phyloP scores from a whole-genome alignment of 2,888 invertebrate genomes.

The Saturnia japonica region DNA sequence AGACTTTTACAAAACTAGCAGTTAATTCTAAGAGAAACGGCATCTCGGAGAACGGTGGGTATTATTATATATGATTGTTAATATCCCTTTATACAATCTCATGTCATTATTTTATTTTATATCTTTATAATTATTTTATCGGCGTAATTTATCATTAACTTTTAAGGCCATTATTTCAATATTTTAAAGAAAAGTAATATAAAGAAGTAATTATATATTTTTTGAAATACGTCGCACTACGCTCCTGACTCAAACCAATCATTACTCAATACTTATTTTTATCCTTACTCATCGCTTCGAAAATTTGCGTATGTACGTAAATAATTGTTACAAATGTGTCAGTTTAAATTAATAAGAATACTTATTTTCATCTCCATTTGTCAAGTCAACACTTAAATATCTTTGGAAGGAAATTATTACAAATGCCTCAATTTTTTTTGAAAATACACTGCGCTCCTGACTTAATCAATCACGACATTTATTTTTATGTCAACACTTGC shows the following conservation, averaged over 20 bases:
- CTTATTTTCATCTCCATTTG: not conserved
- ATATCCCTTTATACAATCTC: too few species aligned
- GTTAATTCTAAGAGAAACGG: conserved; percentile 46
- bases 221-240: not conserved
- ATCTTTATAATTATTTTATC: too few species aligned
- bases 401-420: not conserved
- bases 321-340: not conserved
- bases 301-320: not conserved
- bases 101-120: too few species aligned
- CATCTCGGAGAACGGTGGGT: conserved; percentile 51
- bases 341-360: not conserved
- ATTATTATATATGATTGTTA: not conserved
- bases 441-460: not conserved
- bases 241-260: not conserved
- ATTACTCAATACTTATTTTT: not conserved
- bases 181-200: too few species aligned
- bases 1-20: conserved; percentile 62
- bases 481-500: not conserved
- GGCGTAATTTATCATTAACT: too few species aligned
- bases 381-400: not conserved
- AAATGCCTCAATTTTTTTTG: not conserved
- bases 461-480: not conserved
- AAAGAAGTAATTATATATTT: too few species aligned
- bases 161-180: too few species aligned
- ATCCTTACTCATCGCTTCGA: not conserved